Evolutionary conservation across 2,113 vertebrate genomes (phyloP), one percentile per base, ranked within the genome.

Genomic region (Datnioides undecimradiatus): DNA sequence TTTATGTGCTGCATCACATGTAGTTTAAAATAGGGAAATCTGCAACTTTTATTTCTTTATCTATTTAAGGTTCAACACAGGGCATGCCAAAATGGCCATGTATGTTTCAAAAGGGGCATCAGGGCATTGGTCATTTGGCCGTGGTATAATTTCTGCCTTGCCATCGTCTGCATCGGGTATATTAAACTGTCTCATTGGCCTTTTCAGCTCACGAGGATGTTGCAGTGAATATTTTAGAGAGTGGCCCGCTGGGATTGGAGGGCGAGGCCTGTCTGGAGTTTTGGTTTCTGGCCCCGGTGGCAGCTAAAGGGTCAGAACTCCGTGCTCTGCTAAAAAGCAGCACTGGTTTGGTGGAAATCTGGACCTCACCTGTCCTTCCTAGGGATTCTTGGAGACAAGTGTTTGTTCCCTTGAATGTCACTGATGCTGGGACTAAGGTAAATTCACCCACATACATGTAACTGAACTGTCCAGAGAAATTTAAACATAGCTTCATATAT

Each of bases 201-300:
- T 34, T 80, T 75, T 83, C 63, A 63, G 17, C 27, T 72, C 80
- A 92, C 89, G 94, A 93, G 29, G 90, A 90, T 13, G 88, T 64
- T 31, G 79, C 81, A 27, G 73, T 93, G 41, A 79, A 90, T 63
- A 85, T 88, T 8, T 93, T 93, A 0, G 94, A 95, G 36, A 97
- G 95, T 46, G 83, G 80, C 21, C 46, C 82, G 14, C 79, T 92
- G 36, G 19, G 48, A 1, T 73, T 94, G 46, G 83, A 91, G 63
- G 93, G 88, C 1, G 59, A 92, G n/a, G 92, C 93, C 70, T 97
- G 96, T 88, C 90, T 97, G 45, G 95, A 97, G 82, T 96, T 97
- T 87, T 96, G 96, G 96, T 96, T 96, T 73, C 93, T 94, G 55
- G 91, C 92, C 83, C 93, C 92, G 29, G 92, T 8, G 83, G 14